Conservation (phyloP, 92 coral and sea anemone genomes). For the Zoanthus gigantus region DNA sequence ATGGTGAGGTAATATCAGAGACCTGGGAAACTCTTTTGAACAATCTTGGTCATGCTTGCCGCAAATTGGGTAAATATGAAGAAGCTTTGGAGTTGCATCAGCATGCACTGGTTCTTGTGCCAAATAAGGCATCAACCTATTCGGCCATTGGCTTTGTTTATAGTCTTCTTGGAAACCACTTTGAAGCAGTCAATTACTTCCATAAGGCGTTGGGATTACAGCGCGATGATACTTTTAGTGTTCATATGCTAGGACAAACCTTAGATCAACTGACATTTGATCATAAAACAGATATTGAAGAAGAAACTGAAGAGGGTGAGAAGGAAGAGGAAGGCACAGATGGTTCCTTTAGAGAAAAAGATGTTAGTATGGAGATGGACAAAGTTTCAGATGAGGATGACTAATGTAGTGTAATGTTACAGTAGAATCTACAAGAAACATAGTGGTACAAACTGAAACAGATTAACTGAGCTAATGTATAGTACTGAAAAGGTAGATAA, state of each 20-base stretch:
- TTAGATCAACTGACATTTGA: slow-evolving; percentile 90
- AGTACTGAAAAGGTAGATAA: no score
- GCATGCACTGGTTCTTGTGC: slow-evolving; percentile 91
- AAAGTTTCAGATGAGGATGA: slow-evolving; percentile 81
- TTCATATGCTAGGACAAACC: slow-evolving; percentile 98
- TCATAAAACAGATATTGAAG: slow-evolving; percentile 64
- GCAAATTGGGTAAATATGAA: slow-evolving; percentile 91
- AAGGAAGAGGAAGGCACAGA: slow-evolving; percentile 57
- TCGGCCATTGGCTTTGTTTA: slow-evolving; percentile 96
- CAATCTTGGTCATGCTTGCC: slow-evolving; percentile 94
- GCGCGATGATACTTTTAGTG: slow-evolving; percentile 97
- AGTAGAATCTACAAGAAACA: neutral
- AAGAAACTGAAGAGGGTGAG: slow-evolving; percentile 52
- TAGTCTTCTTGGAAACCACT: slow-evolving; percentile 91
- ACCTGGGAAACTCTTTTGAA: slow-evolving; percentile 96
- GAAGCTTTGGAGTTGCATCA: slow-evolving; percentile 90
- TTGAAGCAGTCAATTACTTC: slow-evolving; percentile 91
- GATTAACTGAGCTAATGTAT: no score
- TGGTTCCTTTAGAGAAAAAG: slow-evolving; percentile 42
- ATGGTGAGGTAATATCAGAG: slow-evolving; percentile 86
- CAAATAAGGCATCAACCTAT: slow-evolving; percentile 91
- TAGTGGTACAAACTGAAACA: no score
- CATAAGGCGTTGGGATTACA: slow-evolving; percentile 97
- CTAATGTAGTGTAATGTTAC: neutral
- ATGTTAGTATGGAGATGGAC: slow-evolving; percentile 85